These are phyloP conservation scores for Cinclus cinclus DNA, from an alignment of 2,113 vertebrate species.

Conservation along the genomic window DNA sequence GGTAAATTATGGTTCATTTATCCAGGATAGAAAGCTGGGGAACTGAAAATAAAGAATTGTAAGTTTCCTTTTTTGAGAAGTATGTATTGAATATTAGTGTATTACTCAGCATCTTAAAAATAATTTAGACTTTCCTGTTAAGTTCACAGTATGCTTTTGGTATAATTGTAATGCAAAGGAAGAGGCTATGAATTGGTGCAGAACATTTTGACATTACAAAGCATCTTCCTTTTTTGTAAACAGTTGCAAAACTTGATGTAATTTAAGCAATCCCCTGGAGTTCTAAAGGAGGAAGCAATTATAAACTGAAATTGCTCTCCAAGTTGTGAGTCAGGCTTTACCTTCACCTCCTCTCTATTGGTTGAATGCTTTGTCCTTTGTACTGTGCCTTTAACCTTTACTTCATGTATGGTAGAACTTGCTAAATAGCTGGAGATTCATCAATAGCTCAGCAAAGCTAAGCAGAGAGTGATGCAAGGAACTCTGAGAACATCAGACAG, in stretches of 20 bases:
- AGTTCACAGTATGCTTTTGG: neutral
- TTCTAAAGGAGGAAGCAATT: neutral
- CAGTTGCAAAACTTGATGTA: neutral
- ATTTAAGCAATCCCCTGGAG: neutral
- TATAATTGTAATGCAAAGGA: neutral
- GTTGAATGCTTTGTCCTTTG: neutral
- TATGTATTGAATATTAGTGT: neutral
- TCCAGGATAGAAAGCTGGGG: neutral
- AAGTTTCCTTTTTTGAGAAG: neutral
- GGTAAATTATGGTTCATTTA: neutral
- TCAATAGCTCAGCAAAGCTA: neutral
- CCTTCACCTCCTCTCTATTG: neutral
- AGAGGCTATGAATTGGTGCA: neutral
- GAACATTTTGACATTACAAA: neutral
- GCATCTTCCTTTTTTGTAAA: neutral
- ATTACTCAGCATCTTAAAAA: neutral
- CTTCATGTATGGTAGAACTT: neutral
- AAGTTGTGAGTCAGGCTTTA: neutral
- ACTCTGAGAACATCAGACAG: neutral
- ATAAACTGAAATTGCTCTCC: neutral
- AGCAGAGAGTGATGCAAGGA: neutral
- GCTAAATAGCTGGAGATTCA: neutral
- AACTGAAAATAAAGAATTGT: neutral
- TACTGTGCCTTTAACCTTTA: neutral
- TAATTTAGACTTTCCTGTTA: neutral